Evolutionary conservation across 2,113 vertebrate species (phyloP), one percentile per base, ranked within the genome.

Genomic region (Larimichthys crocea): DNA sequence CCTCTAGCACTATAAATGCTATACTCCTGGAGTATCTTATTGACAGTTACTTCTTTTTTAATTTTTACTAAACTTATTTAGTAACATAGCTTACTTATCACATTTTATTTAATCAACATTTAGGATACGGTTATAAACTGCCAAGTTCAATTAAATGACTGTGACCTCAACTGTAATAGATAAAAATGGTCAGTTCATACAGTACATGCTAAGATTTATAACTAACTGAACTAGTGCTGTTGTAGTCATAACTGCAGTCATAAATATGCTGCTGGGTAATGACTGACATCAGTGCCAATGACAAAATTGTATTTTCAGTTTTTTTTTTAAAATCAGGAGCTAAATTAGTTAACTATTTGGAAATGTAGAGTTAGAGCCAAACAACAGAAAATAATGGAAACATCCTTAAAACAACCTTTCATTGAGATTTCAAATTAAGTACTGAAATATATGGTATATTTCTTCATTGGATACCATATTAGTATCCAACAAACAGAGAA

Each of bases 401-500:
- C 50, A 59, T 65, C 44, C 17, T 3, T 11, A 57, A 20, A 61
- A 57, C 31, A 24, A 49, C 35, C n/a, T 26, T 48, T 19, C 3
- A 69, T 11, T 22, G 14, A 7, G 2, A 35, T 31, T 24, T 31
- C 4, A 35, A 35, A 71, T 16, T 15, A 19, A 40, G 1, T 3
- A 26, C 12, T 66, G 2, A 44, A 80, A 74, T 40, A 42, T 55
- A 81, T 80, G 76, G 69, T 66, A 65, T 44, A 49, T 65, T 50
- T 19, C 20, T 56, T 56, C 12, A 29, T 42, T 35, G 35, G 35
- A 35, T 49, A 14, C 3, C 0, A 50, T n/a, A 44, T 1, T 6
- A 0, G 26, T 3, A 40, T 26, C 55, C 15, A 11, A 40, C 63
- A 22, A 49, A 66, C 44, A 24, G 16, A 29, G 20, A 56, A 14